Percentiles rank a stretch among this genome's conserved stretches.
phyloP scores from a whole-genome alignment of 2,797 vertebrate species.

The Anniella stebbinsi region DNA sequence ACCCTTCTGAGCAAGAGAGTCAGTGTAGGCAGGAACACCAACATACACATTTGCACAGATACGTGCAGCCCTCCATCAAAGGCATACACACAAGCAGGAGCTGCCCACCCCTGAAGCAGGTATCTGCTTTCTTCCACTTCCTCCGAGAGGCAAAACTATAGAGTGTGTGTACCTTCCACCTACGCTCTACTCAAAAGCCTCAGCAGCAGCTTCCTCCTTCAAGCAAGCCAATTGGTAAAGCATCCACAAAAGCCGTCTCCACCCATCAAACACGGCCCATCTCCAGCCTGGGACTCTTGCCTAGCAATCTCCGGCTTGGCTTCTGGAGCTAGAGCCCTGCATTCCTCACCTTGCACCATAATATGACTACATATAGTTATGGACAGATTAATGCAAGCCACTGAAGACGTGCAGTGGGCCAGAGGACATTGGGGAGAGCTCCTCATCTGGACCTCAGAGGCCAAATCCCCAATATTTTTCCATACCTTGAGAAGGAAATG shows the following conservation, averaged over 20 bases:
- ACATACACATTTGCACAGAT: neutral
- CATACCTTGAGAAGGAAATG: constrained; percentile 95
- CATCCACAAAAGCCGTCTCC: neutral
- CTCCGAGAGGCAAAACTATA: neutral
- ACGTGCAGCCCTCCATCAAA: neutral
- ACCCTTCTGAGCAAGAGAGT: too few relatives aligned
- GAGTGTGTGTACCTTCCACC: too few relatives aligned
- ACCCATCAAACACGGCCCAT: neutral
- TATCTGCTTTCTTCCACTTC: neutral
- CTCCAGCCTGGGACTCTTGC: too few relatives aligned
- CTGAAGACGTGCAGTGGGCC: neutral
- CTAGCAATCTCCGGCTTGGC: neutral
- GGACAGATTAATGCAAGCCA: neutral
- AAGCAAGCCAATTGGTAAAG: neutral
- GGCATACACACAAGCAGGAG: neutral
- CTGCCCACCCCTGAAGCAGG: neutral
- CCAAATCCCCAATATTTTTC: neutral
- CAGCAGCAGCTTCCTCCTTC: neutral
- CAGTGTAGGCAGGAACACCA: too few relatives aligned
- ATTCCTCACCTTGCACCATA: neutral
- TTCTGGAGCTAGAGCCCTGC: neutral
- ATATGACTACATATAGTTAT: neutral
- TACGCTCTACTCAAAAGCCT: neutral
- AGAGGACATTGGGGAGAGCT: neutral
- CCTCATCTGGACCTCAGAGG: neutral